Evolutionary conservation across 1,140 invertebrate species (phyloP).

Genomic region (Tigriopus japonicus): DNA sequence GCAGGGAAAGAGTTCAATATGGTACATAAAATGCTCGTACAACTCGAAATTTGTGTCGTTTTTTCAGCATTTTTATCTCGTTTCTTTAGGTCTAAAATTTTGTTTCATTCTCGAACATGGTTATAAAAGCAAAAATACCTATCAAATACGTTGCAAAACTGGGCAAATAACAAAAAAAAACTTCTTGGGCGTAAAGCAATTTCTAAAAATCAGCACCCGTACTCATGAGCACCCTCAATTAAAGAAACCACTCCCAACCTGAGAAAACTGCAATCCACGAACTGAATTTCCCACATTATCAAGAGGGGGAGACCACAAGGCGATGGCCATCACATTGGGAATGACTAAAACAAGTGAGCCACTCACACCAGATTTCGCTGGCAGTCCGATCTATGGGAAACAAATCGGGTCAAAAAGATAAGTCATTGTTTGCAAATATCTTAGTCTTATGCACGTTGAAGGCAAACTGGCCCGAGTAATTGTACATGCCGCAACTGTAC

Average conservation of each 20-base stretch:
- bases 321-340: conserved; percentile 90
- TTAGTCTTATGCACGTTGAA: conserved; percentile 19
- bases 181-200: too few relatives aligned
- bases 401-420: neutral
- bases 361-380: conserved; percentile 89
- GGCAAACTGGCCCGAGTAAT: conserved; percentile 25
- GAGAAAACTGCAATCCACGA: conserved; percentile 73
- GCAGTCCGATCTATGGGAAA: conserved; percentile 55
- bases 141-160: too few relatives aligned
- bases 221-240: too few relatives aligned
- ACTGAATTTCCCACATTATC: conserved; percentile 78
- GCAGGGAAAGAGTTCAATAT: too few relatives aligned
- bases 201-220: neutral
- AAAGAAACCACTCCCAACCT: too few relatives aligned
- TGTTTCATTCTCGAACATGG: too few relatives aligned
- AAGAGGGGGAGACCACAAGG: conserved; percentile 80
- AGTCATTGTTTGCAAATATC: neutral
- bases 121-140: too few relatives aligned
- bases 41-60: too few relatives aligned
- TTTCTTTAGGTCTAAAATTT: too few relatives aligned
- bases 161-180: too few relatives aligned
- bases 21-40: too few relatives aligned
- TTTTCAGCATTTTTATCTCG: too few relatives aligned
- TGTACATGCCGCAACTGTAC: conserved; percentile 43
- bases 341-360: conserved; percentile 83